Base-by-base conservation (phyloP, 2,888 invertebrate species). In the Griposia aprilina region DNA sequence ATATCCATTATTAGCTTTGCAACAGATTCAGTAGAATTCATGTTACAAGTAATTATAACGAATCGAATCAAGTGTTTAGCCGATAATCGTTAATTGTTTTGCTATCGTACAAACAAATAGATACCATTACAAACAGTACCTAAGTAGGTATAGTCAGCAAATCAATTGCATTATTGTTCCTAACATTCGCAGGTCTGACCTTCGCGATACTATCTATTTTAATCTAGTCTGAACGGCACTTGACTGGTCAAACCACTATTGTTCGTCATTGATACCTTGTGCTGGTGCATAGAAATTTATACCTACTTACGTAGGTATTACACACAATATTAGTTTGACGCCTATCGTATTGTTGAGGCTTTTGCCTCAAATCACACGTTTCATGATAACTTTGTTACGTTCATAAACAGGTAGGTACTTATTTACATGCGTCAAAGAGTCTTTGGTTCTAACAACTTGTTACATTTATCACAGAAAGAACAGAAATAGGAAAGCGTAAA, bases 231-330 rank as follows among this genome's bases (percentile, higher is more conserved):
- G 84, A 88, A 83, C 87, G 67, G 80, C 85, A 84, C 88, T 77
- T 78, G 88, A 90, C 91, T 89, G 88, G 91, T 91, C 89, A 80
- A 80, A 86, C 89, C 78, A 83, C 90, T 88, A 88, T 90, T 90
- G 85, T 89, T 85, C 76, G 84, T 85, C 81, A 82, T 81, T 89
- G 83, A 77, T 75, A 81, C 76, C 60, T 84, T 77, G 77, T 79
- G 60, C 72, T 82, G 72, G 66, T 76, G 62, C 79, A 78, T 78
- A 74, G 84, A 75, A 69, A 60, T 68, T 68, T 84, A 60, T 50
- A 76, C 73, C 59, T 59, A 78, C 36, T 15, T 20, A 63, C 50
- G 20, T 65, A 45, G 68, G 23, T 66, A 62, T 84, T 74, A 68
- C 57, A 66, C 20, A 62, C 65, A 59, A 41, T 69, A 73, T 73